Base-by-base conservation (phyloP, 2,797 vertebrate species). In the Mormyrops attenuatus region DNA sequence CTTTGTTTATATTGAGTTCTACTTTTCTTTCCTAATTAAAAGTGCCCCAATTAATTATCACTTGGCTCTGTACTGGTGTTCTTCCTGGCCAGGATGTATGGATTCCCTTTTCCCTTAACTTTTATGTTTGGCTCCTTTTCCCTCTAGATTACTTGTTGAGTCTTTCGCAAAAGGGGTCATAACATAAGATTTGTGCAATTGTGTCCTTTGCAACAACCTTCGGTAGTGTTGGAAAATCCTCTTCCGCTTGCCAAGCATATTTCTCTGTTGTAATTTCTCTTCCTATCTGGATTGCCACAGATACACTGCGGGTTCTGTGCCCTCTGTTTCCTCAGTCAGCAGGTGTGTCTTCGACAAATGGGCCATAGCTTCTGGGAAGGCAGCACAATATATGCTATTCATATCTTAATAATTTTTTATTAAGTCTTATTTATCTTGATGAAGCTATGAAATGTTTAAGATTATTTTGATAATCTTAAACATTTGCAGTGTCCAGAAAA, bases 271-370 rank as follows among this genome's bases (percentile, higher is more conserved):
- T 38, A 80, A 80, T 80, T 44, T 80, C 38, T 80, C 73, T 44
- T 80, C 73, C 73, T 80, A 80, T 41, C 73, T 7, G 97, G 91
- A 99, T 99, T 0, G 98, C 98, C 0, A 99, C 98, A 0, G 98
- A 99, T 95, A 93, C 98, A 91, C 96, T 99, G 88, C 98, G 99
- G 91, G 99, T 99, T 93, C 98, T 98, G 95, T 99, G 99, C 92
- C 98, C 98, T 0, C 98, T 98, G 0, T 99, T 99, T 95, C 99
- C 98, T 99, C 94, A 99, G 99, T 94, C 98, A 99, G 94, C 95
- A 99, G 97, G 98, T 99, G 93, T 97, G 97, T 93, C 90, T 88
- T 15, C 34, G 7, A 84, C 85, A 60, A 44, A 30, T 50, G 30
- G 5, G 44, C 20, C 34, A 44, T n/a, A 57, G 50, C 53, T 8